Conservation (phyloP, 2,888 invertebrate genomes). For the Linyphia triangularis region DNA sequence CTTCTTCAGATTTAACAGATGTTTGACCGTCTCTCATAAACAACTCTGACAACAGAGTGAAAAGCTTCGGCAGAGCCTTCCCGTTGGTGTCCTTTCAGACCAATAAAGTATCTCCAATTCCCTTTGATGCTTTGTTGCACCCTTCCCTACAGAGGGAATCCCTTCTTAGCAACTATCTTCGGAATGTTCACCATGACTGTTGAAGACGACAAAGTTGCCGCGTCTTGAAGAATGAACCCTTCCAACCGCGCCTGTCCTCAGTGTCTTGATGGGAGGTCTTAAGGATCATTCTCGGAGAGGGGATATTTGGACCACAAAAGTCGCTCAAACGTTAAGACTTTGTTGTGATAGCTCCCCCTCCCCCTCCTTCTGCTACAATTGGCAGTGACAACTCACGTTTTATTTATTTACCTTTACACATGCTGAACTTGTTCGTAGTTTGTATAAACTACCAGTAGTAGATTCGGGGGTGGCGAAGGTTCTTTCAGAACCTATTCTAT, state of each 20-base stretch:
- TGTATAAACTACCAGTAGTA: no score
- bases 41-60: no score
- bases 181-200: background rate
- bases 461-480: background rate
- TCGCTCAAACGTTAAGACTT: constrained; percentile 38
- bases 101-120: background rate
- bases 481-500: no score
- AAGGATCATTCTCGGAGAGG: background rate
- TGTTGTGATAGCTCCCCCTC: constrained; percentile 65
- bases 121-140: background rate
- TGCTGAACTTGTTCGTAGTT: no score
- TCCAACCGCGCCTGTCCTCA: constrained; percentile 23
- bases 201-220: constrained; percentile 13
- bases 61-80: background rate
- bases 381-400: constrained; percentile 12
- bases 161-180: background rate
- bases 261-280: constrained; percentile 55
- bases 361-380: constrained; percentile 14
- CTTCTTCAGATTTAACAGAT: background rate
- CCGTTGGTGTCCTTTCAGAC: background rate
- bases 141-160: background rate
- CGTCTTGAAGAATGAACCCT: constrained; percentile 9
- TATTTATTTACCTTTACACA: background rate
- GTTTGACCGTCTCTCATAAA: background rate
- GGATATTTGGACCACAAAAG: constrained; percentile 29